phyloP scores from a whole-genome alignment of 1,140 invertebrate species.

The Neodiprion pinetum region DNA sequence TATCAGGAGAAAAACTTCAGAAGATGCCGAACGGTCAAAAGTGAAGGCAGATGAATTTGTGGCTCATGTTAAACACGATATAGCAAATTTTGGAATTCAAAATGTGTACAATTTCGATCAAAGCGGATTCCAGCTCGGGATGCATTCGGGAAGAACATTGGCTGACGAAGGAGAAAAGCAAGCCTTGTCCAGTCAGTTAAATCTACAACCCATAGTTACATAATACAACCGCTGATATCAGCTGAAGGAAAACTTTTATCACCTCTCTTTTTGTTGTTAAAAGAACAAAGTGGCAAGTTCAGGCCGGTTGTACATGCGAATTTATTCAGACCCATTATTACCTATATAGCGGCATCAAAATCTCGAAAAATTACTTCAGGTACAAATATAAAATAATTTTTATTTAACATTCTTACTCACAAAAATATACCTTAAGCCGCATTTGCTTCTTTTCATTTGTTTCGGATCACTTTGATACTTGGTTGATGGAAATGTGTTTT shows the following conservation, averaged over 20 bases:
- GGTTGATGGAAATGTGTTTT: too few species aligned
- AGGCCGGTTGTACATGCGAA: constrained; percentile 20
- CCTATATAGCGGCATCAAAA: too few species aligned
- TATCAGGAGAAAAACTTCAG: too few species aligned
- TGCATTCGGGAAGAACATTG: constrained; percentile 30
- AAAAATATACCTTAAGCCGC: too few species aligned
- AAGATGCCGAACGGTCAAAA: too few species aligned
- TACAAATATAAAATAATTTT: too few species aligned
- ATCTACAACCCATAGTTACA: constrained; percentile 25
- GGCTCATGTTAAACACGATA: too few species aligned
- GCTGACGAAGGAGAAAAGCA: constrained; percentile 29
- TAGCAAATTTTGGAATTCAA: constrained; percentile 6
- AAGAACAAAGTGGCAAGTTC: constrained; percentile 25
- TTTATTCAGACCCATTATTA: constrained; percentile 14
- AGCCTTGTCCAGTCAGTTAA: constrained; percentile 18
- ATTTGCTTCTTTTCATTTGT: too few species aligned
- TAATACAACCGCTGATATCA: constrained; percentile 20
- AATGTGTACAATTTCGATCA: constrained; percentile 4
- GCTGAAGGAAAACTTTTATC: background rate
- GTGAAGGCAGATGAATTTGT: too few species aligned
- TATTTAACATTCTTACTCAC: too few species aligned
- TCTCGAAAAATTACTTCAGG: too few species aligned
- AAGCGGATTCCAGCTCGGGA: constrained; percentile 23
- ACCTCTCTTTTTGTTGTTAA: constrained; percentile 26
- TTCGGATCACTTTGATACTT: too few species aligned